Conservation (phyloP, 1,140 invertebrate species). For the Brachionus koreanus region DNA sequence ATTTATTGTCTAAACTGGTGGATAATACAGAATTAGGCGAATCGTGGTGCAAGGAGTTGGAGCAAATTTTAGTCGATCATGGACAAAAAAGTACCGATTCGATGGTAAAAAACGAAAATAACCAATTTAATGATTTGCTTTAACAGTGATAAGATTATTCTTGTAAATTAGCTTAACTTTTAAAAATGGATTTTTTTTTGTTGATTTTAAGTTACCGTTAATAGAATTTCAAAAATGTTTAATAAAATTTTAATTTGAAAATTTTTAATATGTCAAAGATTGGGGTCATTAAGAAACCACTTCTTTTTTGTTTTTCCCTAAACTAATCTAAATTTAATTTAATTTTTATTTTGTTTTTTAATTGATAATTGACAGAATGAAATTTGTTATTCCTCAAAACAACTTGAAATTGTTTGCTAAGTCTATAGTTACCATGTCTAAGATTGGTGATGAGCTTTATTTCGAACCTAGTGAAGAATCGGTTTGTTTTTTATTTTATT, state of each 20-base stretch:
- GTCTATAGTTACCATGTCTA: slow-evolving; percentile 20
- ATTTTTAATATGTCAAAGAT: slow-evolving; percentile 11
- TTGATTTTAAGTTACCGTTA: slow-evolving; percentile 39
- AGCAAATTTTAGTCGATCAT: slow-evolving; percentile 29
- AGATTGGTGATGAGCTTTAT: slow-evolving; percentile 42
- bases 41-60: slow-evolving; percentile 18
- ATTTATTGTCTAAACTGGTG: background rate
- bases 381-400: slow-evolving; percentile 38
- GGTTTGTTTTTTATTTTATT: background rate
- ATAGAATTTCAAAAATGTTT: background rate
- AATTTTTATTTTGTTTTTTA: background rate
- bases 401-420: slow-evolving; percentile 41
- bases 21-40: slow-evolving; percentile 16
- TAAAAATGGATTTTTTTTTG: slow-evolving; percentile 1
- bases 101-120: background rate
- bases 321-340: background rate
- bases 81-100: background rate
- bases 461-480: slow-evolving; percentile 19
- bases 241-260: background rate
- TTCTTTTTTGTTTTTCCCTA: background rate
- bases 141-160: slow-evolving; percentile 21
- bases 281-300: slow-evolving; percentile 13
- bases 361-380: background rate
- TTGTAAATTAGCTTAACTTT: background rate
- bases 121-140: slow-evolving; percentile 34